Conservation (phyloP, 1,140 invertebrate species). For the Drosophila fuyamai region DNA sequence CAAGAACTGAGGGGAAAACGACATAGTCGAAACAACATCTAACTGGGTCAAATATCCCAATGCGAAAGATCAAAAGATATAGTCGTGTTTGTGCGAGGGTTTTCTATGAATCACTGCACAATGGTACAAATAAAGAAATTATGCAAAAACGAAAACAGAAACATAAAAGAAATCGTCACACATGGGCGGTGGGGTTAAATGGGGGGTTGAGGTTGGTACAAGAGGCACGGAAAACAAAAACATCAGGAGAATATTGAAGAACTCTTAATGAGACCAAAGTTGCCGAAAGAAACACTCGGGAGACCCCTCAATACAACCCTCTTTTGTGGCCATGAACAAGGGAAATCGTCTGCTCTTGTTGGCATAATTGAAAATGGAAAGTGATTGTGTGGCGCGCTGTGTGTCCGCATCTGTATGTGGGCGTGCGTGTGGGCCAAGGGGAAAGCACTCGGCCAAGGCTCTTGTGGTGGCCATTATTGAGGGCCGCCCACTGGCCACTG, state of each 20-base stretch:
- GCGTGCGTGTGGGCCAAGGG: conserved; percentile 16
- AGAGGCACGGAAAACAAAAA: conserved; percentile 22
- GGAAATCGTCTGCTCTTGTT: conserved; percentile 57
- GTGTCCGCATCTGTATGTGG: not conserved
- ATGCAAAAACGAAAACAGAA: conserved; percentile 23
- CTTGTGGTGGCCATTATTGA: conserved; percentile 19
- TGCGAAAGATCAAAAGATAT: conserved; percentile 58
- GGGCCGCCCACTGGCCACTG: conserved; percentile 21
- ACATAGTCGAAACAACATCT: conserved; percentile 23
- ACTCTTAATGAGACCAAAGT: conserved; percentile 60
- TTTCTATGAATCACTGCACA: conserved; percentile 29
- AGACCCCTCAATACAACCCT: conserved; percentile 3
- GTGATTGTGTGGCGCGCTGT: conserved; percentile 40
- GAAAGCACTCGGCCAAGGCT: conserved; percentile 42
- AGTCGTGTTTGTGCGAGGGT: not conserved
- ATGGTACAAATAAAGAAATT: conserved; percentile 32
- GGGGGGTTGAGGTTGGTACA: not conserved
- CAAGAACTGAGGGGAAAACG: not conserved
- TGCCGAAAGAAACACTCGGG: conserved; percentile 38
- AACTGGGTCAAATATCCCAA: conserved; percentile 62
- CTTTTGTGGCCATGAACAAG: conserved; percentile 15
- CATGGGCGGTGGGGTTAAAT: not conserved
- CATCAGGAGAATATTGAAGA: conserved; percentile 54
- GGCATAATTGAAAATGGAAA: conserved; percentile 76
- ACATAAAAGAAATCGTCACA: conserved; percentile 31